Evolutionary conservation across 2,888 invertebrate species (phyloP).

Genomic region (Amorpha juglandis): DNA sequence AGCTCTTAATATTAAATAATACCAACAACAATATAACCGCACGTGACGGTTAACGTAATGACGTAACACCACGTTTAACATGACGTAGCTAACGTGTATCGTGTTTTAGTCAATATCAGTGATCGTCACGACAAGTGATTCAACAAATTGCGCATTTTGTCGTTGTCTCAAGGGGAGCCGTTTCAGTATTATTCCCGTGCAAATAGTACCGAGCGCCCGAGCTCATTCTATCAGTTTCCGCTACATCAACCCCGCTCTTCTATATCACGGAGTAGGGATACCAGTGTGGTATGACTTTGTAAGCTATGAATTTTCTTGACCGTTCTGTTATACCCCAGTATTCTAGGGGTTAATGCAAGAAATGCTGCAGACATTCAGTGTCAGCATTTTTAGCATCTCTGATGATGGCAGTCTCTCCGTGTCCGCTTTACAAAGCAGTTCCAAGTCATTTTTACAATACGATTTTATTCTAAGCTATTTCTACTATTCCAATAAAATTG

Average conservation of each 20-base stretch:
- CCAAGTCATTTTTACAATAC: too few species aligned
- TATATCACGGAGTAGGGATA: conserved; percentile 17
- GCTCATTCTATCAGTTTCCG: conserved; percentile 65
- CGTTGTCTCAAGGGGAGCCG: conserved; percentile 48
- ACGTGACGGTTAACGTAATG: background rate
- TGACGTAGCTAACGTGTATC: conserved; percentile 26
- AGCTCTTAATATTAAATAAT: too few species aligned
- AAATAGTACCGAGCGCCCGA: conserved; percentile 51
- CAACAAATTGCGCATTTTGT: conserved; percentile 60
- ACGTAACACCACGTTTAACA: conserved; percentile 7
- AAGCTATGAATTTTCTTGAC: background rate
- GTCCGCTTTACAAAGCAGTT: too few species aligned
- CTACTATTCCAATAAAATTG: too few species aligned
- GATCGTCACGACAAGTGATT: conserved; percentile 50
- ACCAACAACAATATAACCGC: background rate
- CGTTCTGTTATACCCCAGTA: too few species aligned
- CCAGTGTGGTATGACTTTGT: conserved; percentile 12
- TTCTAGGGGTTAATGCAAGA: too few species aligned
- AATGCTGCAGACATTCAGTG: too few species aligned
- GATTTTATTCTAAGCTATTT: too few species aligned
- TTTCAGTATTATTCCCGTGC: conserved; percentile 47
- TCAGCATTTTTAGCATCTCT: too few species aligned
- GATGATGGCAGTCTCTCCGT: too few species aligned
- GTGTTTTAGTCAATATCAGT: conserved; percentile 37
- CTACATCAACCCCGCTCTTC: conserved; percentile 56